A percentile compares a stretch with the other conserved stretches of the same genome.
Conservation (phyloP, 2,113 vertebrate genomes). For the Dascyllus trimaculatus region DNA sequence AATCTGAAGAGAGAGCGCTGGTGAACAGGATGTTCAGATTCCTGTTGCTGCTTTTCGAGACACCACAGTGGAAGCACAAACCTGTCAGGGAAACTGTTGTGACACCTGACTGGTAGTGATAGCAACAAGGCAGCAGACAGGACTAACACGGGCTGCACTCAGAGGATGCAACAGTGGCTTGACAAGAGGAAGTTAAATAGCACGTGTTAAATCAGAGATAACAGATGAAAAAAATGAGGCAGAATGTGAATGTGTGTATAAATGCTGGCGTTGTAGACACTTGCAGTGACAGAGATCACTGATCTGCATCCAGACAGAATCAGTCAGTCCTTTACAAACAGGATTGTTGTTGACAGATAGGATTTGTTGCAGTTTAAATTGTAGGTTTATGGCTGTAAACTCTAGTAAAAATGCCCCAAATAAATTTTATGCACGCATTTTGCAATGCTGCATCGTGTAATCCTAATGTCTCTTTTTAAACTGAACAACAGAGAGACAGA, state of each 20-base stretch:
- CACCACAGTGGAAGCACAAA: conserved; percentile 44
- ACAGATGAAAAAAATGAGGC: background rate
- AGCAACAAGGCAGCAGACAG: conserved; percentile 62
- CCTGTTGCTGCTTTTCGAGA: conserved; percentile 40
- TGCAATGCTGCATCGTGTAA: too few relatives aligned
- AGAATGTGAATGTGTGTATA: background rate
- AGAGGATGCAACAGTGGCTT: conserved; percentile 53
- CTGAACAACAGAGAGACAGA: background rate
- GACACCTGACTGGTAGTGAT: conserved; percentile 70
- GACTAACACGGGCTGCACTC: conserved; percentile 27
- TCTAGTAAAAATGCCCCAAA: background rate
- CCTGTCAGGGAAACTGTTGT: conserved; percentile 60
- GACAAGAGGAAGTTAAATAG: conserved; percentile 58
- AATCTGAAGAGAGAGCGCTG: conserved; percentile 16
- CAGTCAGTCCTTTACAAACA: background rate
- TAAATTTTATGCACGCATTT: too few relatives aligned
- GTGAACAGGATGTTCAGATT: conserved; percentile 42
- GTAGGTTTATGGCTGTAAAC: background rate
- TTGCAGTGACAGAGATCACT: conserved; percentile 7
- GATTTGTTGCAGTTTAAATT: conserved; percentile 1
- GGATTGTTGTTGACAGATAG: background rate
- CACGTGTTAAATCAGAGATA: conserved; percentile 34
- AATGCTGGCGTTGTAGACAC: background rate
- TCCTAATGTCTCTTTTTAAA: background rate
- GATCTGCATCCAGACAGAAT: conserved; percentile 15